Percentiles rank a stretch among this genome's conserved stretches.
Conservation (phyloP, 2,888 invertebrate species). For the Myopa testacea region DNA sequence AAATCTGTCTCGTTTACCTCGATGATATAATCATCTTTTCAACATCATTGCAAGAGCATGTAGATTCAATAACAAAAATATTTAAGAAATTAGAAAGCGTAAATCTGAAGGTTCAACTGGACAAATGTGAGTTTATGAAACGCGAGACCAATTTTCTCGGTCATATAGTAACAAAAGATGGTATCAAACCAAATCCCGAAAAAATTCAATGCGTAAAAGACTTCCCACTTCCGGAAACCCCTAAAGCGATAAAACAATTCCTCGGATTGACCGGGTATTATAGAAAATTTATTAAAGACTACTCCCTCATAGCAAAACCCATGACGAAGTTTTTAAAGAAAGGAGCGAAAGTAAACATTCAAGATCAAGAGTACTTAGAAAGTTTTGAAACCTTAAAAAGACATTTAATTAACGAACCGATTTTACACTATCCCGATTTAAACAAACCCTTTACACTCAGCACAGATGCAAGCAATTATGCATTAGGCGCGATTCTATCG, state of each 20-base stretch:
- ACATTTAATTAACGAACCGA: too few relatives aligned
- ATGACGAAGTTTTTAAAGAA: conserved; percentile 40
- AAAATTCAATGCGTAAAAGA: conserved; percentile 42
- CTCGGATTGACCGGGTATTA: neutral
- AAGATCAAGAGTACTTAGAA: conserved; percentile 28
- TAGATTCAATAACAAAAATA: neutral
- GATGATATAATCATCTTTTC: conserved; percentile 24
- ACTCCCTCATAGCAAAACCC: conserved; percentile 37
- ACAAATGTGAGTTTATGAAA: neutral
- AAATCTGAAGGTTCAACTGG: neutral
- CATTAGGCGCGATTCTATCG: too few relatives aligned
- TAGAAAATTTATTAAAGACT: conserved; percentile 37
- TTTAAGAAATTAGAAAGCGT: conserved; percentile 2
- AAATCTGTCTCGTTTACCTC: neutral
- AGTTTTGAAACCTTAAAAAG: too few relatives aligned
- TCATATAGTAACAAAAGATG: neutral
- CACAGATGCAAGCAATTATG: too few relatives aligned
- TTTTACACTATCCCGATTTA: too few relatives aligned
- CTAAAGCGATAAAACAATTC: conserved; percentile 34
- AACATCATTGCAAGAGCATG: conserved; percentile 11
- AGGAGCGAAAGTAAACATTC: conserved; percentile 17
- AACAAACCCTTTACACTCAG: too few relatives aligned
- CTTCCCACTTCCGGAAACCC: conserved; percentile 41
- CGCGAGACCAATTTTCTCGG: conserved; percentile 9
- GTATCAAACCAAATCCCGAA: conserved; percentile 3